Percentiles rank a stretch among this genome's conserved stretches.
phyloP scores from a whole-genome alignment of 2,113 vertebrate species.

The Alethe castanea region DNA sequence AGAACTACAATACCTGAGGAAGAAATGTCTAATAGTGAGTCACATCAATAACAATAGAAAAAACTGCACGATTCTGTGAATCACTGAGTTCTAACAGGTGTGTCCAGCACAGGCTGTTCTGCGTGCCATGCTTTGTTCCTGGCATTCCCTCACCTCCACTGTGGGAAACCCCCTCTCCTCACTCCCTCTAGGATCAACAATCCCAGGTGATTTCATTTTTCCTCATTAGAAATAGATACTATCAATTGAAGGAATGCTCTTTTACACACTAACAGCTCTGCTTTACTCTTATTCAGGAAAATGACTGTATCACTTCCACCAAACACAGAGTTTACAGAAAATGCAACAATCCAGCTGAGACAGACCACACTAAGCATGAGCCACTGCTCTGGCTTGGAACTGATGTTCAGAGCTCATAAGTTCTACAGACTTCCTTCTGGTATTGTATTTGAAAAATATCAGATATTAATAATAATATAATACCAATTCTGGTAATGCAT shows the following conservation, averaged over 20 bases:
- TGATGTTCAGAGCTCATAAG: accelerated
- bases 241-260: neutral
- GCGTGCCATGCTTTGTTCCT: accelerated
- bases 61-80: neutral
- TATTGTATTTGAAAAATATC: neutral
- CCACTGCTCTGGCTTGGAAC: neutral
- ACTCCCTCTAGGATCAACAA: neutral
- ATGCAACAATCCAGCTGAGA: neutral
- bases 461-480: too few species aligned
- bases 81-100: neutral
- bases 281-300: neutral
- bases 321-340: neutral
- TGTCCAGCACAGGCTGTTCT: neutral
- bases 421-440: neutral
- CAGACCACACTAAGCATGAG: accelerated
- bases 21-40: neutral
- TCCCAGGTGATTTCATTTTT: neutral
- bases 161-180: neutral
- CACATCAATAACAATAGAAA: neutral
- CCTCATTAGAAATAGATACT: neutral
- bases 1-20: neutral
- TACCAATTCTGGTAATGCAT: neutral
- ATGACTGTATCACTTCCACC: neutral
- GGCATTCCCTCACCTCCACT: accelerated
- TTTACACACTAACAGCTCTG: neutral